Conservation (phyloP, 2,113 vertebrate genomes). For the Phyllostomus discolor region DNA sequence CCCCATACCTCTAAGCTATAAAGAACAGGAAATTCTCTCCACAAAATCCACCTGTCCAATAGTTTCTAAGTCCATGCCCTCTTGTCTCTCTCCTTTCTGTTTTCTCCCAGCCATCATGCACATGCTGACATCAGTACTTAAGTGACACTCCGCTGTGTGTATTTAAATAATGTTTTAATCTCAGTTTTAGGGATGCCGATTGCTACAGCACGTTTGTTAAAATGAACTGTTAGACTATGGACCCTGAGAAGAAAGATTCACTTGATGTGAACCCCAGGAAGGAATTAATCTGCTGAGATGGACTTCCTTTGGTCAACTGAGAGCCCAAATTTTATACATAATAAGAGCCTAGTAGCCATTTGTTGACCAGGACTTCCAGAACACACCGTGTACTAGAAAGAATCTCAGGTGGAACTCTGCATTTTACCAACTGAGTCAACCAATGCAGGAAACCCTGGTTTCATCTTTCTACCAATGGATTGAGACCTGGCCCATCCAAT, state of each 20-base stretch:
- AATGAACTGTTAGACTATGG: background rate
- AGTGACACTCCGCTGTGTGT: background rate
- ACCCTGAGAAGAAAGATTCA: background rate
- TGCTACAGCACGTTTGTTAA: background rate
- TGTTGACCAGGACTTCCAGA: background rate
- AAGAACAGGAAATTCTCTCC: background rate
- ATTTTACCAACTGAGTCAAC: background rate
- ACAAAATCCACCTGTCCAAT: background rate
- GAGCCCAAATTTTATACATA: background rate
- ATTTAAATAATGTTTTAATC: background rate
- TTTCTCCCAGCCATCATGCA: background rate
- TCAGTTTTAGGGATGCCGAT: background rate
- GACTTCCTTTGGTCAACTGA: background rate
- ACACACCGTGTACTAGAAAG: background rate
- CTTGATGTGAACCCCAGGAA: background rate
- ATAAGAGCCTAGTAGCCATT: background rate
- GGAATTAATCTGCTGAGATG: background rate
- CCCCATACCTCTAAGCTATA: background rate
- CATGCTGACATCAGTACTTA: background rate
- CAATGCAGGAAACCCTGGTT: background rate
- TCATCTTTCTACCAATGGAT: background rate
- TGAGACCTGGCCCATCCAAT: background rate
- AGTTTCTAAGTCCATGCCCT: background rate
- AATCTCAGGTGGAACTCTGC: background rate
- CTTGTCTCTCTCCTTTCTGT: background rate